Evolutionary conservation across 2,113 vertebrate species (phyloP).

Genomic region (Leuciscus idus): DNA sequence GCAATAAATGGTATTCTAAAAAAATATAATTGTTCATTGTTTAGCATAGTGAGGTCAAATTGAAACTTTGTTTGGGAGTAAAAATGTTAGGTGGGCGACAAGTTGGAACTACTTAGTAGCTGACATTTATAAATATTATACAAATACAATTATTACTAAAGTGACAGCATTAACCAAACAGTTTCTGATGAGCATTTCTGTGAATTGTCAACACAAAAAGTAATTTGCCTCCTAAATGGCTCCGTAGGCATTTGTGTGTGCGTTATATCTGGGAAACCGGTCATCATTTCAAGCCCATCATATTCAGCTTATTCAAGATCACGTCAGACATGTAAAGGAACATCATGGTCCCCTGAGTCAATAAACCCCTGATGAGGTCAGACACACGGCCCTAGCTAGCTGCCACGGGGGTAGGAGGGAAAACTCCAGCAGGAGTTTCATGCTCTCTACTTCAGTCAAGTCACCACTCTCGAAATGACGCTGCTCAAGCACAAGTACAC

Average conservation of each 20-base stretch:
- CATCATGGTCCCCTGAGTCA: conserved; percentile 47
- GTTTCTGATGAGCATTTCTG: not conserved
- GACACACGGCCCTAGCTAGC: not conserved
- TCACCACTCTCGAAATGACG: conserved; percentile 54
- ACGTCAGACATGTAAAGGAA: not conserved
- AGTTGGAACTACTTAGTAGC: no score
- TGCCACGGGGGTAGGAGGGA: conserved; percentile 39
- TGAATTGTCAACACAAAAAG: not conserved
- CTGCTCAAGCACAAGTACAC: conserved; percentile 8
- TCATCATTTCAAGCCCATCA: not conserved
- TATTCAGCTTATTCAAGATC: not conserved
- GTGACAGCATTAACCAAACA: not conserved
- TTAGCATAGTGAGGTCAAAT: no score
- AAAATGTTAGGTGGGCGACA: no score
- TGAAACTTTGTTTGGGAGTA: no score
- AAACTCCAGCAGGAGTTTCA: conserved; percentile 53
- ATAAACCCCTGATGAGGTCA: conserved; percentile 25
- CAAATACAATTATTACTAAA: not conserved
- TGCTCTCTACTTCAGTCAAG: conserved; percentile 46
- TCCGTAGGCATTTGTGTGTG: not conserved
- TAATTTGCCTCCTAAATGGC: not conserved
- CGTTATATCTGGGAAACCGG: not conserved
- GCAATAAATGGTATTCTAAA: no score
- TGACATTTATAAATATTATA: no score
- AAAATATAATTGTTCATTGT: no score